These are phyloP conservation scores for Archips xylosteana DNA, from an alignment of 2,888 invertebrate genomes.

Conservation along the genomic window DNA sequence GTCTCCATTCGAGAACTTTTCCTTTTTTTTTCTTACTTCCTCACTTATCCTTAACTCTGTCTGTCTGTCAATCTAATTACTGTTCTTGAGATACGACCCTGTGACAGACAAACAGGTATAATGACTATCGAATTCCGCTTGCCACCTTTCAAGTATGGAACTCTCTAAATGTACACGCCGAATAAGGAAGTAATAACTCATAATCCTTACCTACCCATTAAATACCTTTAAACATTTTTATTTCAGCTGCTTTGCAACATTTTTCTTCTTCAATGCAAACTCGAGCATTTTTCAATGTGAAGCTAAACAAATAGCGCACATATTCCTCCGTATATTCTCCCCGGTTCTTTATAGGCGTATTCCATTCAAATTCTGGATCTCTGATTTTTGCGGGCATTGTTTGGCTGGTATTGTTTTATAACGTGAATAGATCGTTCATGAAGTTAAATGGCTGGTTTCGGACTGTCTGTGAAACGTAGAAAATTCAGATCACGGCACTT, in stretches of 20 bases:
- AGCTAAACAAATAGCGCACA: constrained; percentile 5
- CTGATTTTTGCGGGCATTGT: constrained; percentile 6
- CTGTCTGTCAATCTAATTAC: too few relatives aligned
- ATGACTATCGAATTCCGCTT: too few relatives aligned
- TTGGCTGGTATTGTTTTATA: background rate
- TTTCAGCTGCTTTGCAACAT: background rate
- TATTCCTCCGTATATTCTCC: background rate
- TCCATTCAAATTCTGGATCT: constrained; percentile 11
- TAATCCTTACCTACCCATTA: background rate
- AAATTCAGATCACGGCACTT: too few relatives aligned
- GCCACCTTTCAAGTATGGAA: too few relatives aligned
- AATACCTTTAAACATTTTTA: background rate
- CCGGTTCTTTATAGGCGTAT: constrained; percentile 3
- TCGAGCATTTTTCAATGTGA: background rate
- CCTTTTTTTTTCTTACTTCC: too few relatives aligned
- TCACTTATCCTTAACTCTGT: too few relatives aligned
- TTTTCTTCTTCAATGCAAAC: background rate
- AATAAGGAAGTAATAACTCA: too few relatives aligned
- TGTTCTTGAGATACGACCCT: too few relatives aligned
- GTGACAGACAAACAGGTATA: too few relatives aligned
- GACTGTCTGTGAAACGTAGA: background rate
- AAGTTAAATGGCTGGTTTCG: background rate
- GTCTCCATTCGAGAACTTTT: too few relatives aligned
- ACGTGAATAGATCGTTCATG: background rate
- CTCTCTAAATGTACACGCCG: too few relatives aligned